Base-by-base conservation (phyloP, 35 echinoderm and acorn worm species). In the Apostichopus japonicus region DNA sequence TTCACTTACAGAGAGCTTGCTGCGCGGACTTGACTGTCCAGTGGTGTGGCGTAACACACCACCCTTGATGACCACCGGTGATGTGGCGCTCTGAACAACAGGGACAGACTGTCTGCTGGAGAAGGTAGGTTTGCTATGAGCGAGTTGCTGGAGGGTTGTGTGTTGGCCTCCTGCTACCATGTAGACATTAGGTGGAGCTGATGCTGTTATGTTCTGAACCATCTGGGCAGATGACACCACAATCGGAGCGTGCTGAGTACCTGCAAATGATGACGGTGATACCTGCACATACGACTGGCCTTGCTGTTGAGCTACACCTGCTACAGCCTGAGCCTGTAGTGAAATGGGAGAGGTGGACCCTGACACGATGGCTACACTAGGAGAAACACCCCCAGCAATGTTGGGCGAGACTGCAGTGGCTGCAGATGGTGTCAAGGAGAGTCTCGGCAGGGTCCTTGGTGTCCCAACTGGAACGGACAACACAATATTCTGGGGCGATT, bases 401-500 rank as follows among this genome's bases (percentile, higher is more conserved):
- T 19, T 75, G 8, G 86, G 86, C 7, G 67, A 72, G 14, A 75
- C 59, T 89, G 59, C 62, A 22, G 59, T 23, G 21, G 76, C 75
- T 17, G 90, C 90, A 56, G 90, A 91, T 8, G 90, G 52, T 7
- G 90, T 59, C 90, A 89, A 54, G 61, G 86, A 67, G 17, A 89
- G 86, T 63, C 86, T 89, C 62, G 56, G 86, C 86, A 89, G 61
- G 56, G 56, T 89, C 19, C 86, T 67, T 21, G 86, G 59, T 9
- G 90, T 56, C 5, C 71, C 90, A 59, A 91, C 90, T 5, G 90
- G 90, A 25, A 91, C 90, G 3, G 90, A 91, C 19, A 91, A 65
- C 15, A 91, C 90, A 79, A 91, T 78, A 51, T 91, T 77, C 25
- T 91, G 90, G 7, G 71, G 90, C n/a, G 90, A 56, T 51, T 77